Conservation (phyloP, 2,888 invertebrate genomes). For the Cephonodes hylas region DNA sequence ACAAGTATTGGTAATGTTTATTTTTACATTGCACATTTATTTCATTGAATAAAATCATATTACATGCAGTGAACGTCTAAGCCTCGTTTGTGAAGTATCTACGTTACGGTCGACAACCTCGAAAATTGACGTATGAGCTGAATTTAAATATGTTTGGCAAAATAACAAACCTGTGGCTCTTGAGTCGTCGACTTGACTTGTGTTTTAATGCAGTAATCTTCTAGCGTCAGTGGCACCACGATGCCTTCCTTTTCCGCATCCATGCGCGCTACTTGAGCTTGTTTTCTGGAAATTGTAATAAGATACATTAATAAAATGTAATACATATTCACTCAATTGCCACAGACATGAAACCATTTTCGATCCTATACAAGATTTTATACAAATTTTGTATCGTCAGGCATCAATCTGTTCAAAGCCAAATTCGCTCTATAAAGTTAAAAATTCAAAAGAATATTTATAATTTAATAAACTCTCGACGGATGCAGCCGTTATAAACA, state of each 20-base stretch:
- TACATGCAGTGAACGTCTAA: neutral
- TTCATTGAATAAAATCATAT: neutral
- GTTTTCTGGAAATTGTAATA: slow-evolving; percentile 90
- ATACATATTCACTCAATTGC: too few species aligned
- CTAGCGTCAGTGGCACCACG: slow-evolving; percentile 96
- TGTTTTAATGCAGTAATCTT: slow-evolving; percentile 98
- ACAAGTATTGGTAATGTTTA: neutral
- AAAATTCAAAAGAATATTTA: too few species aligned
- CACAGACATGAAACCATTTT: too few species aligned
- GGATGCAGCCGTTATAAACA: too few species aligned
- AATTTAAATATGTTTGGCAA: slow-evolving; percentile 6
- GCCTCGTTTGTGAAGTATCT: slow-evolving; percentile 1
- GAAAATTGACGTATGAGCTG: slow-evolving; percentile 9
- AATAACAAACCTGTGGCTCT: slow-evolving; percentile 80
- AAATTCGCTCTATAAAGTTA: neutral
- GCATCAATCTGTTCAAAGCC: too few species aligned
- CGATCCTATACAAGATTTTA: too few species aligned
- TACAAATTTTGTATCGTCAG: neutral
- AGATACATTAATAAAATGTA: too few species aligned
- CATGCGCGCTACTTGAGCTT: slow-evolving; percentile 95
- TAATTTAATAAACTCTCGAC: too few species aligned
- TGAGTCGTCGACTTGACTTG: slow-evolving; percentile 93
- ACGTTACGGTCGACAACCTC: slow-evolving; percentile 8
- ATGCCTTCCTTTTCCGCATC: slow-evolving; percentile 99
- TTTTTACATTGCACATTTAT: neutral